A percentile compares a stretch with the other conserved stretches of the same genome.
These are phyloP conservation scores for Anniella stebbinsi DNA, from an alignment of 2,797 vertebrate genomes.

Conservation along the genomic window DNA sequence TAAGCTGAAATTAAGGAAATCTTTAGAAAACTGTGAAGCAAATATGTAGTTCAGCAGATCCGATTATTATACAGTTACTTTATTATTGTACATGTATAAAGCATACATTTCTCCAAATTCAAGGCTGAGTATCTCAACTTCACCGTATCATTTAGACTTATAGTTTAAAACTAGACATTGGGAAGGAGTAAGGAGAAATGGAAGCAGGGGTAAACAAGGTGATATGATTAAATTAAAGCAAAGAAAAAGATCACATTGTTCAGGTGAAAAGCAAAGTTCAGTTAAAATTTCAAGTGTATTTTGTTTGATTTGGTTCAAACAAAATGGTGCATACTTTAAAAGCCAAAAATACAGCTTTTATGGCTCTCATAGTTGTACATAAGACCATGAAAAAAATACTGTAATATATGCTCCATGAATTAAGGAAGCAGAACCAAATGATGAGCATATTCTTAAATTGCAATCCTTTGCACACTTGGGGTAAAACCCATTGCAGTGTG, in stretches of 20 bases:
- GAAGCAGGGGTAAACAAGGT: not conserved
- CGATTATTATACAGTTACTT: not conserved
- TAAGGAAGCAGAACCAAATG: not conserved
- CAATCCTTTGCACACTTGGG: not conserved
- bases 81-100: not conserved
- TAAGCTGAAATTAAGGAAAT: conserved; percentile 53
- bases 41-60: not conserved
- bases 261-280: not conserved
- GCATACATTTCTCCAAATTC: not conserved
- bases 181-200: not conserved
- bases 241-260: too few species aligned
- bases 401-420: not conserved
- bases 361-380: not conserved
- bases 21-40: not conserved
- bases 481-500: too few species aligned
- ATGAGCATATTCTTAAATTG: not conserved
- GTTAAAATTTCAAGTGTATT: not conserved
- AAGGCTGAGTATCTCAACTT: not conserved
- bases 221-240: too few species aligned
- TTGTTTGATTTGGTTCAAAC: not conserved
- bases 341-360: too few species aligned
- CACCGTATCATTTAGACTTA: not conserved
- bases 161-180: not conserved
- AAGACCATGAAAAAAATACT: not conserved
- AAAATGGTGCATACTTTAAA: not conserved